Base-by-base conservation (phyloP, 1,140 invertebrate genomes). In the Linepithema humile region DNA sequence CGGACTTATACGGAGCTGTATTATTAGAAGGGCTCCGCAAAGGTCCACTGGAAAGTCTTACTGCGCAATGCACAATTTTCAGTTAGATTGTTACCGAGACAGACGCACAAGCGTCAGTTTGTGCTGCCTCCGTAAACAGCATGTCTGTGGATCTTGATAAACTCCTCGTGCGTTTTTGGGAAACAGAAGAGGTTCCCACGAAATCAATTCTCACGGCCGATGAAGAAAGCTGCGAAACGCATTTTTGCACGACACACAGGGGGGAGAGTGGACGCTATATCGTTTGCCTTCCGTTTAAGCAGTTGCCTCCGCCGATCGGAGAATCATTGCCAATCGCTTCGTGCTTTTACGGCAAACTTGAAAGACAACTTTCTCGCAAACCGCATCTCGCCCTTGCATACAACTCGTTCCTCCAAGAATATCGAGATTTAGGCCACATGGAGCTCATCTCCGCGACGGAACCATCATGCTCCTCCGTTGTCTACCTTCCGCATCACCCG, bases 261-360 rank as follows among this genome's bases (percentile, higher is more conserved):
- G 17, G 5, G 1, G n/a, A 40, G 7, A 43, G 10, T 17, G 60
- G 60, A 17, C 60, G 60, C 0, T 65, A 65, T 10, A 23, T 65
- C 2, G 38, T 65, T 3, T 17, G 62, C 1, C 38, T 65, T 20
- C 62, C 62, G 0, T 65, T 65, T 10, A 35, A 38, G 20, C 29
- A 38, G 23, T 15, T 10, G 3, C 38, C 62, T 15, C 38, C 62
- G n/a, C 38, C 10, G 3, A 64, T 64, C 17, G 60, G 60, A 2
- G 60, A n/a, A n/a, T n/a, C n/a, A n/a, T n/a, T n/a, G n/a, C n/a
- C n/a, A 64, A 64, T 64, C 60, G 60, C 60, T 5, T 38, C 29
- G 3, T 15, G 4, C 0, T 40, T 32, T 3, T 15, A 38, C 32
- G 32, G 38, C 10, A 26, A 4, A 38, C 23, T 65, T 10, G 62